Percentiles rank a stretch among this genome's conserved stretches.
phyloP scores from a whole-genome alignment of 2,888 invertebrate genomes.

The Macrosiphum euphorbiae region DNA sequence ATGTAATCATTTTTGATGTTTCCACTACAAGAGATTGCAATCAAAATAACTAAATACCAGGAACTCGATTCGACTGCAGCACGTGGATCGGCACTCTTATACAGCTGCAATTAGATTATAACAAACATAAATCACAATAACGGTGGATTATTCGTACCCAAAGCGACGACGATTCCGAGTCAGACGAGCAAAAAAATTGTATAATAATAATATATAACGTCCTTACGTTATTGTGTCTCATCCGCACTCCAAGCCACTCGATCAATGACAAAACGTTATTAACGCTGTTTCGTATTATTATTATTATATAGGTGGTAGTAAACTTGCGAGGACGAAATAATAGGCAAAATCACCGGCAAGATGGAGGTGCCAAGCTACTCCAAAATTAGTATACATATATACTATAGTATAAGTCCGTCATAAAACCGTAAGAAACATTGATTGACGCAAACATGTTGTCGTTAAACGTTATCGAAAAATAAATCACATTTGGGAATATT shows the following conservation, averaged over 20 bases:
- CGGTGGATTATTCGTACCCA: neutral
- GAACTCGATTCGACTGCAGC: neutral
- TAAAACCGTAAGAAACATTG: neutral
- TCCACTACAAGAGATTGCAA: neutral
- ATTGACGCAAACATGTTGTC: neutral
- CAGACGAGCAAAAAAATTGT: neutral
- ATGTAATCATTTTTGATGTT: neutral
- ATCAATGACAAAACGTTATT: constrained; percentile 42
- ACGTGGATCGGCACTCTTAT: neutral
- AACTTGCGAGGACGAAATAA: neutral
- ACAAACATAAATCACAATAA: neutral
- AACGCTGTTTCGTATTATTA: neutral
- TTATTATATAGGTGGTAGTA: neutral
- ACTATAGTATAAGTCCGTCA: neutral
- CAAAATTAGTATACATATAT: neutral
- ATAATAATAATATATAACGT: neutral
- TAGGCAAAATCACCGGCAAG: neutral
- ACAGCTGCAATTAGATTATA: neutral
- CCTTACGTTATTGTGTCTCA: neutral
- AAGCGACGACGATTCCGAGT: neutral
- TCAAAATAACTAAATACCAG: neutral
- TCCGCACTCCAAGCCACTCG: neutral
- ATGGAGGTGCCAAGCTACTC: neutral
- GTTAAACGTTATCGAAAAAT: neutral
- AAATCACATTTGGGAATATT: neutral